phyloP scores from a whole-genome alignment of 2,797 vertebrate genomes.

The Syngnathus rostellatus region DNA sequence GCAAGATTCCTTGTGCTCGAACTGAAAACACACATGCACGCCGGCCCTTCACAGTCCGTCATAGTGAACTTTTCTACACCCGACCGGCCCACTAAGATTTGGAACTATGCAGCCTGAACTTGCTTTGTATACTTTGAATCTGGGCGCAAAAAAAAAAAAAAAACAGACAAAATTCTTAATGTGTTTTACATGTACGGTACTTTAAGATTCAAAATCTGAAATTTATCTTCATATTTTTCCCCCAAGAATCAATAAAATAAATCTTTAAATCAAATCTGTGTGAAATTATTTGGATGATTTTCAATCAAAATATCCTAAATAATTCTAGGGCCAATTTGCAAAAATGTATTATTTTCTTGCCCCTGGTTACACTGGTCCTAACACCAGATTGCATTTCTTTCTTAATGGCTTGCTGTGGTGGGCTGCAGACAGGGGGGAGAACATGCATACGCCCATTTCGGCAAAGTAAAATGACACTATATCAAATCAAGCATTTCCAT shows the following conservation, averaged over 20 bases:
- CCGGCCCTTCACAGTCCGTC: slow-evolving; percentile 45
- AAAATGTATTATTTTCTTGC: slow-evolving; percentile 76
- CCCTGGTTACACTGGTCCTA: slow-evolving; percentile 76
- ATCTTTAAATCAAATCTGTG: not conserved
- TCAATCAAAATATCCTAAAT: slow-evolving; percentile 43
- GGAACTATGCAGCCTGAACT: slow-evolving; percentile 8
- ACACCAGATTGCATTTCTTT: slow-evolving; percentile 87
- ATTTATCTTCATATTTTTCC: not conserved
- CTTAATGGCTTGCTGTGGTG: slow-evolving; percentile 73
- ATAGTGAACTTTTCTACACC: slow-evolving; percentile 29
- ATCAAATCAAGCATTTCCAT: slow-evolving; percentile 99
- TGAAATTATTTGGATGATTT: slow-evolving; percentile 8
- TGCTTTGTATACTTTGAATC: slow-evolving; percentile 4
- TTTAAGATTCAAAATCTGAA: not conserved
- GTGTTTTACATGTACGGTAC: too few relatives aligned
- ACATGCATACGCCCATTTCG: slow-evolving; percentile 92
- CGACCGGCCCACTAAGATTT: not conserved
- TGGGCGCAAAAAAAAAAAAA: not conserved
- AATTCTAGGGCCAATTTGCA: slow-evolving; percentile 80
- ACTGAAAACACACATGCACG: slow-evolving; percentile 48
- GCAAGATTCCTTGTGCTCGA: slow-evolving; percentile 37
- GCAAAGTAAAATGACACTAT: slow-evolving; percentile 99
- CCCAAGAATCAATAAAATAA: not conserved
- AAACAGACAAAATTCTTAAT: not conserved
- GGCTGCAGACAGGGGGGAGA: slow-evolving; percentile 38